Evolutionary conservation across 2,797 vertebrate species (phyloP), one percentile per base, ranked within the genome.

Genomic region (Bucorvus abyssinicus): DNA sequence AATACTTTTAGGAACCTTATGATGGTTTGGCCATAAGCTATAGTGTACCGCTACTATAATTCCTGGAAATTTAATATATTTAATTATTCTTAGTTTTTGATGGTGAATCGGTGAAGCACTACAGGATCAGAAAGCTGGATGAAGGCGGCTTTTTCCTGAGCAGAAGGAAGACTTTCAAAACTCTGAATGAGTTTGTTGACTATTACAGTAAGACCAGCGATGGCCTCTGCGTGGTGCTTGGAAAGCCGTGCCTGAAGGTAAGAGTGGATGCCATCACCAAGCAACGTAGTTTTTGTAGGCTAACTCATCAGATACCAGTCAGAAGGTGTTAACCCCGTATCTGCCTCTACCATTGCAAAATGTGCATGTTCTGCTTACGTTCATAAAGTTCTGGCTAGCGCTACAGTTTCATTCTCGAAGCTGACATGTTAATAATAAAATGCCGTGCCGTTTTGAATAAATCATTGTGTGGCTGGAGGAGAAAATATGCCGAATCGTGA

Each of bases 211-310:
- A 9, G 13, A 85, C 89, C 6, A 93, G 97, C 1, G 98, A 99
- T 44, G 99, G 99, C 21, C 98, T 99, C 40, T 99, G 99, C 12
- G 95, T 98, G 36, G 91, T 92, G 60, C 98, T 99, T 17, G 20
- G 56, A 34, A 97, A 98, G 47, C 98, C 99, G 14, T 99, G 99
- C 92, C 97, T 97, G 93, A 99, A 99, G 98, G 99, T 99, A 97
- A 94, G 55, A 47, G 16, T 11, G 14, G 26, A 75, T 75, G 45
- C 30, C 76, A 52, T 12, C 13, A 12, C 22, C 57, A 18, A 68
- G 26, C 29, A 91, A 47, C 6, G 0, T 49, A 9, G 12, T 45
- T 92, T 81, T 84, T 86, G 44, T 44, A 77, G 84, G 15, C n/a
- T 87, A 70, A 49, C 36, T 55, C 44, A 60, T 60, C 63, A 71